Conservation (phyloP, 2,113 vertebrate genomes). For the Ptilorrhoa leucosticta region DNA sequence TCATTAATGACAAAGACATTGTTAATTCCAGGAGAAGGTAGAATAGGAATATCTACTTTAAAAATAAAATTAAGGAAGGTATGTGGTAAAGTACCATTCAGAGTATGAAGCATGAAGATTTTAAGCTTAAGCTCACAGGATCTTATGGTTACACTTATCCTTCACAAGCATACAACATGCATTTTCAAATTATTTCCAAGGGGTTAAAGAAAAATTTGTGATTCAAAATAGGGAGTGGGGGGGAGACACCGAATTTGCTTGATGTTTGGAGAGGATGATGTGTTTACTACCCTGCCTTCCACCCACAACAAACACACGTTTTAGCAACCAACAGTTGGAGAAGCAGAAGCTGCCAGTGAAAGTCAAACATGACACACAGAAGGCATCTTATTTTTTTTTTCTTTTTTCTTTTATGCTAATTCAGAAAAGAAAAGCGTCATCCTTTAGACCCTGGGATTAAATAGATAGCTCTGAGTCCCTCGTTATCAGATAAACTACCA, state of each 20-base stretch:
- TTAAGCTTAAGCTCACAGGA: not conserved
- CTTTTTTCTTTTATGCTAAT: not conserved
- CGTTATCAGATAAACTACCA: not conserved
- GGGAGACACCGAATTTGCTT: not conserved
- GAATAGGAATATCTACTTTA: not conserved
- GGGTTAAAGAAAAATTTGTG: not conserved
- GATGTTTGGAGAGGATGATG: not conserved
- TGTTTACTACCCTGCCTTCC: constrained; percentile 32
- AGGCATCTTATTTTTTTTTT: not conserved
- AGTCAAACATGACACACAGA: not conserved
- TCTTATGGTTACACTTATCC: not conserved
- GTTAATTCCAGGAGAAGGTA: not conserved
- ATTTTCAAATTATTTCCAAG: not conserved
- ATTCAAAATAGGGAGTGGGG: not conserved
- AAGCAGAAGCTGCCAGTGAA: constrained; percentile 17
- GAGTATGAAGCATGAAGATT: not conserved
- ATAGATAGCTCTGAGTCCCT: not conserved
- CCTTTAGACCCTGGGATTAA: not conserved
- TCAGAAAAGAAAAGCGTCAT: not conserved
- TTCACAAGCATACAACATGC: not conserved
- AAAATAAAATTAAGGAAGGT: not conserved
- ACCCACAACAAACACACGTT: not conserved
- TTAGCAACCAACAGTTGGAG: constrained; percentile 8
- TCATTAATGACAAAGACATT: not conserved
- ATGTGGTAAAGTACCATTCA: not conserved